Evolutionary conservation across 2,888 invertebrate species (phyloP).

Genomic region (Latrodectus elegans): DNA sequence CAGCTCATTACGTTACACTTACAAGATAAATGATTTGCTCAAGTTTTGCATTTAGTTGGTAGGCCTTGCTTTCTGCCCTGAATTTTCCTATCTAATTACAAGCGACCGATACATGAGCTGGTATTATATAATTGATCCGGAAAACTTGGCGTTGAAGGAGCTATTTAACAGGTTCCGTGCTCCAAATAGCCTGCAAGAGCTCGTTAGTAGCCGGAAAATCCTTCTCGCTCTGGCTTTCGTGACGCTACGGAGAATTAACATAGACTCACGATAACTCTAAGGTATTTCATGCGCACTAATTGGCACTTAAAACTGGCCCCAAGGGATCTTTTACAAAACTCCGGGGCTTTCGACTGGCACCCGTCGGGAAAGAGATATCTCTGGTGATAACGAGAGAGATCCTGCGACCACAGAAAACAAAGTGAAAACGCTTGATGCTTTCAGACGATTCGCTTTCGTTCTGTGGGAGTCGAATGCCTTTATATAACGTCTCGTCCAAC

Average conservation of each 20-base stretch:
- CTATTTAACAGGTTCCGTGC: conserved; percentile 43
- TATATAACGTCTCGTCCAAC: no score
- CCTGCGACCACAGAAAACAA: not conserved
- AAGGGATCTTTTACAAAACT: conserved; percentile 37
- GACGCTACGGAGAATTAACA: conserved; percentile 26
- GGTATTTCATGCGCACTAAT: conserved; percentile 44
- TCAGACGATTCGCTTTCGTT: no score
- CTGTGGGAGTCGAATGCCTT: no score
- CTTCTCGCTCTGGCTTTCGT: conserved; percentile 29
- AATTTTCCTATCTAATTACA: conserved; percentile 8
- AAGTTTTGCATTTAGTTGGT: no score
- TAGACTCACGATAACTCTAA: conserved; percentile 30
- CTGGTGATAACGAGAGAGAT: no score
- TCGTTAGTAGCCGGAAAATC: conserved; percentile 40
- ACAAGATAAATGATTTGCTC: no score
- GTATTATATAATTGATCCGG: conserved; percentile 29
- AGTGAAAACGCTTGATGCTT: not conserved
- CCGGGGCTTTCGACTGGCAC: no score
- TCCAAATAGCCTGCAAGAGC: conserved; percentile 21
- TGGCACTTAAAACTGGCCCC: conserved; percentile 44
- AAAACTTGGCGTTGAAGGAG: conserved; percentile 31
- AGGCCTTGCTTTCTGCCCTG: no score
- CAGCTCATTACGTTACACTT: no score
- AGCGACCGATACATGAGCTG: conserved; percentile 23
- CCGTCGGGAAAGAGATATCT: no score